Evolutionary conservation across 2,797 vertebrate species (phyloP), one percentile per base, ranked within the genome.

Genomic region (Artibeus lituratus): DNA sequence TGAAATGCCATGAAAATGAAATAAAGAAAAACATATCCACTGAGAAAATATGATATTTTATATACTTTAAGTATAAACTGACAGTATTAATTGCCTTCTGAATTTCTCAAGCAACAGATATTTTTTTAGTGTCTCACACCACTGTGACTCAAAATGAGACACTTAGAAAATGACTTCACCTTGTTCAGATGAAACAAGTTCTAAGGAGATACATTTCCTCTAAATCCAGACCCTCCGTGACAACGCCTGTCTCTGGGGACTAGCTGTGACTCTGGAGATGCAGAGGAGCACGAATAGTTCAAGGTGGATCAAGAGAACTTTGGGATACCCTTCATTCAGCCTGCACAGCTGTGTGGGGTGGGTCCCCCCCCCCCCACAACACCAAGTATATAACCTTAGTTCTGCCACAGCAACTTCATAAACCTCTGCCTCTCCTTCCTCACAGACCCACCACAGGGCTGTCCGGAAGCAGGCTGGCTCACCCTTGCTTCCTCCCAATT

Each of bases 111-210:
- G 62, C 35, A 51, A 24, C 6, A 94, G 51, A 29, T 49, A 74
- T 15, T 21, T 86, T 86, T 78, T 44, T 51, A 90, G 76, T 12
- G 26, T 26, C 53, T 94, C 85, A 49, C 10, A 59, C 69, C 47
- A 83, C 3, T 51, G 39, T 53, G 69, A 44, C 44, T 92, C 77
- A 67, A 70, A 84, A 59, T n/a, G 26, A 90, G 44, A 77, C 53
- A 84, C 55, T 69, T 37, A 74, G 77, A 92, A 87, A 90, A 51
- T 15, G 49, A 70, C 26, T 76, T 70, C 53, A 18, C 49, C 84
- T 92, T 65, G n/a, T 80, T 92, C 3, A 86, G 77, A 93, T 55
- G 35, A 81, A 95, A 26, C 62, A 74, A 91, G 37, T 87, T 91
- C 83, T 59, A 32, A 78, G 78, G 59, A 92, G 44, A 29, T 8